Evolutionary conservation across 2,113 vertebrate genomes (phyloP).

Genomic region (Rostratula benghalensis): DNA sequence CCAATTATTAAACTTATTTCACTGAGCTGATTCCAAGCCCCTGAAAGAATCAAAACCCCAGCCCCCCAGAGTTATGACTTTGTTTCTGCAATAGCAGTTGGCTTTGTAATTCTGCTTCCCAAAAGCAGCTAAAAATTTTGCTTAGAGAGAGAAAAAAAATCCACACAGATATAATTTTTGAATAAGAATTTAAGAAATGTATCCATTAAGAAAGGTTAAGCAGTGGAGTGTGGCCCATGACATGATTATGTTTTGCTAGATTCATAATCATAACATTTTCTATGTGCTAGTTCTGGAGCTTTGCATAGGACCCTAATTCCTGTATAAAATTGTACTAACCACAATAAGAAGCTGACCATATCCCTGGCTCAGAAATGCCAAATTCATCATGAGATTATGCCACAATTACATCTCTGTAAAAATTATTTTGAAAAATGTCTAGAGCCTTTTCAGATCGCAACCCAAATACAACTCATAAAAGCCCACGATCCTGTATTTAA

Average conservation of each 20-base stretch:
- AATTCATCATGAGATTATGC: background rate
- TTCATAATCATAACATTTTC: background rate
- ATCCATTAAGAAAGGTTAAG: background rate
- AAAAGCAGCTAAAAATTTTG: background rate
- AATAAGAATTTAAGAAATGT: background rate
- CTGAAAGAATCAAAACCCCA: background rate
- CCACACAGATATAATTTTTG: background rate
- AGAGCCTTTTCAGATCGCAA: background rate
- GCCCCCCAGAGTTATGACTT: background rate
- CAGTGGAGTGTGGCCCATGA: background rate
- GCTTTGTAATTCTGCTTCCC: background rate
- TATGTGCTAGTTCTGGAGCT: background rate
- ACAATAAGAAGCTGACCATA: background rate
- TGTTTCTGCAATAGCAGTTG: background rate
- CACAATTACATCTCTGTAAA: background rate
- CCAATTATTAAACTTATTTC: background rate
- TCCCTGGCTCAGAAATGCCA: background rate
- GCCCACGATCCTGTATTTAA: background rate
- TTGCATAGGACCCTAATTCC: background rate
- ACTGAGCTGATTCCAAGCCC: background rate
- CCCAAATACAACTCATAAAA: background rate
- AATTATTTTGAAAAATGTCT: background rate
- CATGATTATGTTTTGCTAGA: background rate
- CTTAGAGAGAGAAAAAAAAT: background rate
- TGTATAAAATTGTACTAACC: background rate